Conservation (phyloP, 2,888 invertebrate genomes). For the Endotricha flammealis region DNA sequence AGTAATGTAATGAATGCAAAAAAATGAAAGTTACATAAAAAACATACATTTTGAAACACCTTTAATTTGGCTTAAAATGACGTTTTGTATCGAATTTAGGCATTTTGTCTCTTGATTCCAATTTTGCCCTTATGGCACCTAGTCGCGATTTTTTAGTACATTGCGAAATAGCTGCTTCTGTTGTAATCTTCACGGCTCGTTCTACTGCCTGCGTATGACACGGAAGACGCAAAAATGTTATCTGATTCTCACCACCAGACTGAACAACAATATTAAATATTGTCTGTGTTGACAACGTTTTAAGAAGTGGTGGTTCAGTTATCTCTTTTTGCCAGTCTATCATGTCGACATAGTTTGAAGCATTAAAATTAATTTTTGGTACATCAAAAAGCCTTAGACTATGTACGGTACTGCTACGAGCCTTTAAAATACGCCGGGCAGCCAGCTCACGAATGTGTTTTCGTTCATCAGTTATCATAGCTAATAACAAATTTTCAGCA, state of each 20-base stretch:
- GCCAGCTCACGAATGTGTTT: slow-evolving; percentile 1
- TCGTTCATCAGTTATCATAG: neutral
- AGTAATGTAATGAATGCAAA: neutral
- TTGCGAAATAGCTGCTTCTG: neutral
- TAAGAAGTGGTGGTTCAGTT: slow-evolving; percentile 2
- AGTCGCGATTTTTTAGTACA: neutral
- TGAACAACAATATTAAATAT: neutral
- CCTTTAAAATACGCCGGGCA: neutral
- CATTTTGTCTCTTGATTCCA: neutral
- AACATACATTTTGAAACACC: too few relatives aligned
- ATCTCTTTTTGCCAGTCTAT: slow-evolving; percentile 2
- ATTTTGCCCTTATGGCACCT: neutral
- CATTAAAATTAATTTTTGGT: slow-evolving; percentile 2
- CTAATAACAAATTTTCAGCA: slow-evolving; percentile 5
- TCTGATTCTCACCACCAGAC: neutral
- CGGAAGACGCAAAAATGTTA: neutral
- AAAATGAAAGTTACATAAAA: neutral
- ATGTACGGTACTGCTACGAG: slow-evolving; percentile 1
- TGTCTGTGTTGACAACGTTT: slow-evolving; percentile 1
- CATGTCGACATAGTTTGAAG: slow-evolving; percentile 1
- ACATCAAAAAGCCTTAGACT: slow-evolving; percentile 2
- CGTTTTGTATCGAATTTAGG: neutral
- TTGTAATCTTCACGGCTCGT: neutral
- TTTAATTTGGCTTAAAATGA: neutral
- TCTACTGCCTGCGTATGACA: neutral